Percentiles rank a stretch among this genome's conserved stretches.
phyloP scores from a whole-genome alignment of 2,797 vertebrate genomes.

The Rhabdophis nuchalis region DNA sequence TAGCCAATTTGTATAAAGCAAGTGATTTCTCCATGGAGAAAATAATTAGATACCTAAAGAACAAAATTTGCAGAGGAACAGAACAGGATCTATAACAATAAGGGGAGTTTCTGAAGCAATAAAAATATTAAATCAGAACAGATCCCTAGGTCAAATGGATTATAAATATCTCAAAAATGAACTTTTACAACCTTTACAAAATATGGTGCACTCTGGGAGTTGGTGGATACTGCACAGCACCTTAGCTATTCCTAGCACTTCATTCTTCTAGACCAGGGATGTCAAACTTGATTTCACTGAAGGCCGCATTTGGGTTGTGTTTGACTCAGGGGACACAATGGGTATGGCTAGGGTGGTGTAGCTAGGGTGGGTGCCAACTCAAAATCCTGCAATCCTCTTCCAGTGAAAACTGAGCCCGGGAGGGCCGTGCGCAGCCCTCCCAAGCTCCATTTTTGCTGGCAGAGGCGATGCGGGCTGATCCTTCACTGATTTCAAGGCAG shows the following conservation, averaged over 20 bases:
- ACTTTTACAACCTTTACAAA: not conserved
- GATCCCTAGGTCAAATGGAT: not conserved
- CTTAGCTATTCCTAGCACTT: not conserved
- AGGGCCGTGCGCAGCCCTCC: too few species aligned
- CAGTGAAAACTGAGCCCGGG: too few species aligned
- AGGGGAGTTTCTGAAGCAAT: not conserved
- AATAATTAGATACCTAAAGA: not conserved
- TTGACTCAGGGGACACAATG: too few species aligned
- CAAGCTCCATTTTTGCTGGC: too few species aligned
- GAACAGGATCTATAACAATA: not conserved
- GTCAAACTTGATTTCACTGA: too few species aligned
- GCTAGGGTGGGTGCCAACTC: too few species aligned
- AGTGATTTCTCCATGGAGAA: not conserved
- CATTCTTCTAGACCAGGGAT: not conserved
- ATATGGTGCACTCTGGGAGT: not conserved
- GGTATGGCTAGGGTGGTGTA: too few species aligned
- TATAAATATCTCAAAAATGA: not conserved
- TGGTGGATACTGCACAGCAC: not conserved
- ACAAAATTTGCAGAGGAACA: not conserved
- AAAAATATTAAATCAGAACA: not conserved
- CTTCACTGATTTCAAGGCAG: too few species aligned
- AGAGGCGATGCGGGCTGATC: too few species aligned
- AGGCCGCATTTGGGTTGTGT: too few species aligned
- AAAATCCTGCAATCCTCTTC: too few species aligned
- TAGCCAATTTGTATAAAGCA: not conserved